Conservation (phyloP, 2,888 invertebrate species). For the Lasioglossum vierecki region DNA sequence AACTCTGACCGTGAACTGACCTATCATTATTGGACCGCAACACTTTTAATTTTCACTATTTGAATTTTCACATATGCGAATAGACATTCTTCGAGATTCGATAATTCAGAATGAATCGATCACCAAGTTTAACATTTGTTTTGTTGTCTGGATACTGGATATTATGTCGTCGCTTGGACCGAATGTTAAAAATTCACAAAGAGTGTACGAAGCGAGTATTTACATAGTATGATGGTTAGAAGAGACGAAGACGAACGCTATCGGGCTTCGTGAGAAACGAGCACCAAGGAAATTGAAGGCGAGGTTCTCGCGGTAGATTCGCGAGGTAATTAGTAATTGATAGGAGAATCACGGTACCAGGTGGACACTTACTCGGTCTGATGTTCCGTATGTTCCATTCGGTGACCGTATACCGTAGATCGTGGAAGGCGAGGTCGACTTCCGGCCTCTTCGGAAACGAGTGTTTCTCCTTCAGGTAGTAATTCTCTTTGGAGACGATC, state of each 20-base stretch:
- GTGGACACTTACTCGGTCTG: constrained; percentile 86
- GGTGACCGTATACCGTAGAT: constrained; percentile 88
- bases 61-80: too few species aligned
- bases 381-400: constrained; percentile 86
- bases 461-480: constrained; percentile 80
- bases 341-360: not conserved
- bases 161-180: too few species aligned
- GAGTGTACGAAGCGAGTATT: too few species aligned
- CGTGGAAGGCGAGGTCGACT: constrained; percentile 88
- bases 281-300: not conserved
- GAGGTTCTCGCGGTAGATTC: too few species aligned
- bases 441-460: constrained; percentile 86
- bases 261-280: not conserved
- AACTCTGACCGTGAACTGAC: not conserved
- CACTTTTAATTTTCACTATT: not conserved
- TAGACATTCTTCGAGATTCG: not conserved
- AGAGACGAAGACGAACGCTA: not conserved
- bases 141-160: too few species aligned
- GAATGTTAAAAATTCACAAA: not conserved
- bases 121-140: too few species aligned
- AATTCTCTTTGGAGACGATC: constrained; percentile 75
- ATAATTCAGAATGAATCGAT: not conserved
- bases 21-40: constrained; percentile 1
- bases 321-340: not conserved
- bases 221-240: too few species aligned